Conservation (phyloP, 2,113 vertebrate genomes). For the Saccopteryx leptura region DNA sequence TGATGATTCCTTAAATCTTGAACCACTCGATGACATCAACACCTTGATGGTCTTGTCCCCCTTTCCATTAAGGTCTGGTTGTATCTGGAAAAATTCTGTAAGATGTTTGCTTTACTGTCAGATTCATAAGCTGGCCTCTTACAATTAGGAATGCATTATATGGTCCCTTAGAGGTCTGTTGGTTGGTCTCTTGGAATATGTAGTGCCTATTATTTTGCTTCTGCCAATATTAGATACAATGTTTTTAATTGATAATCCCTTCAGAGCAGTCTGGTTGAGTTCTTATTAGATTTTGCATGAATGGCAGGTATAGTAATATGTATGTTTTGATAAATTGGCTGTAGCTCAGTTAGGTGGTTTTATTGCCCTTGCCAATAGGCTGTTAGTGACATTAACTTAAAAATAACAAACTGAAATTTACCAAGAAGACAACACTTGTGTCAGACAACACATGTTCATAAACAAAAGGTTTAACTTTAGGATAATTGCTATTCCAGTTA, state of each 20-base stretch:
- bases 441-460: background rate
- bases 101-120: background rate
- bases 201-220: slow-evolving; percentile 26
- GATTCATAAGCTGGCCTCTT: background rate
- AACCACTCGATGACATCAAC: background rate
- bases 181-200: background rate
- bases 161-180: background rate
- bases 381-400: slow-evolving; percentile 41
- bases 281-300: slow-evolving; percentile 33
- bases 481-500: slow-evolving; percentile 20
- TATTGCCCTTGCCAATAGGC: background rate
- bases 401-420: slow-evolving; percentile 51
- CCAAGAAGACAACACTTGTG: background rate
- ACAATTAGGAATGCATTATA: slow-evolving; percentile 1
- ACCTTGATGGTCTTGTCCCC: background rate
- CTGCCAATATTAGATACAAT: slow-evolving; percentile 1
- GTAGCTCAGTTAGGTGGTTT: background rate
- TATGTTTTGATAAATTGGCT: slow-evolving; percentile 15
- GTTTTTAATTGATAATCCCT: background rate
- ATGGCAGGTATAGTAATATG: background rate
- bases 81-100: background rate
- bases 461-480: slow-evolving; percentile 42
- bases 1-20: slow-evolving; percentile 6
- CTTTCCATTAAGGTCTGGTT: slow-evolving; percentile 25
- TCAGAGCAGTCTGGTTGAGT: background rate